Conservation (phyloP, 2,888 invertebrate genomes). For the Apamea anceps region DNA sequence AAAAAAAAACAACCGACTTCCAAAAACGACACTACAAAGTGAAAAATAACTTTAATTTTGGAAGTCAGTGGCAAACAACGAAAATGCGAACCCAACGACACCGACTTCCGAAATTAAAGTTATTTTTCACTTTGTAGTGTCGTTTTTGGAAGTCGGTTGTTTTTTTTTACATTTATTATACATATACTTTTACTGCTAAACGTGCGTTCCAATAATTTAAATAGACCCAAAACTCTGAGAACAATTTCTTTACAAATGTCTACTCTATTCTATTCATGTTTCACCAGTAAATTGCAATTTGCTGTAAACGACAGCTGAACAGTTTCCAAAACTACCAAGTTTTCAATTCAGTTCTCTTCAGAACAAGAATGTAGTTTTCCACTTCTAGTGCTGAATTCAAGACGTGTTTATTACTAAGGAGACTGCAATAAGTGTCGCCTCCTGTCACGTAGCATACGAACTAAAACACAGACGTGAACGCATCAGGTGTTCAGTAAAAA, state of each 20-base stretch:
- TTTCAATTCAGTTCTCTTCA: slow-evolving; percentile 10
- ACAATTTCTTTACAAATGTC: background rate
- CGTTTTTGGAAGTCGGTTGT: too few relatives aligned
- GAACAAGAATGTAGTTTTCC: slow-evolving; percentile 13
- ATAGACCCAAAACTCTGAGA: background rate
- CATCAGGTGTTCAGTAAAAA: slow-evolving; percentile 21
- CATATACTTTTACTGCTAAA: too few relatives aligned
- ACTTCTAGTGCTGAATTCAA: slow-evolving; percentile 28
- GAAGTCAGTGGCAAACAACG: too few relatives aligned
- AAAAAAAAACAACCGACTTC: too few relatives aligned
- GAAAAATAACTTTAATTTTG: too few relatives aligned
- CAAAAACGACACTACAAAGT: too few relatives aligned
- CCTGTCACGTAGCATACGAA: slow-evolving; percentile 46
- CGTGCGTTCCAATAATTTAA: too few relatives aligned
- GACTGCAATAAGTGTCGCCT: slow-evolving; percentile 32
- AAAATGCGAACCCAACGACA: too few relatives aligned
- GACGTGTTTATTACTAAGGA: slow-evolving; percentile 50
- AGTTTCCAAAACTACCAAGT: background rate
- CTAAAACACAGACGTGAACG: slow-evolving; percentile 30
- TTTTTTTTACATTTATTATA: too few relatives aligned
- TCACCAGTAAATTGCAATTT: background rate
- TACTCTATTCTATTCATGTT: background rate
- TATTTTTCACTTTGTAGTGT: too few relatives aligned
- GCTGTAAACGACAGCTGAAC: background rate
- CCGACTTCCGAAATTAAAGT: too few relatives aligned